A percentile compares a stretch with the other conserved stretches of the same genome.
Conservation (phyloP, 1,140 invertebrate genomes). For the Onthophagus taurus region DNA sequence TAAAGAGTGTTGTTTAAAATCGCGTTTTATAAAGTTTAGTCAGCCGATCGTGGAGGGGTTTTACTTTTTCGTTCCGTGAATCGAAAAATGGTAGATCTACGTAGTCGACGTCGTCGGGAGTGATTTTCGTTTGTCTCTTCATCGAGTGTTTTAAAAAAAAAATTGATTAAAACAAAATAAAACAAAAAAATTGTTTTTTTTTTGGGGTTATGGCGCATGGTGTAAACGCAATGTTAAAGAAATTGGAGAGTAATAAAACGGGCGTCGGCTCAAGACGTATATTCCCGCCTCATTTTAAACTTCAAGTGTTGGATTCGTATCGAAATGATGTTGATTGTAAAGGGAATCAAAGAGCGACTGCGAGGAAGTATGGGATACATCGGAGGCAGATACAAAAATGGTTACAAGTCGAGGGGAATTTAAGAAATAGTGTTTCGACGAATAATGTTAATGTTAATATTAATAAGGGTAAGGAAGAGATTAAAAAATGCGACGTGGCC, state of each 20-base stretch:
- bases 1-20: not conserved
- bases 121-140: conserved; percentile 4
- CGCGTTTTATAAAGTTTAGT: conserved; percentile 31
- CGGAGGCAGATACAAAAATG: conserved; percentile 81
- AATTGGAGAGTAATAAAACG: conserved; percentile 39
- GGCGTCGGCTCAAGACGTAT: conserved; percentile 67
- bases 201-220: conserved; percentile 46
- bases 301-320: conserved; percentile 77
- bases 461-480: too few relatives aligned
- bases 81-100: conserved; percentile 38
- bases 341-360: conserved; percentile 75
- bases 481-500: conserved; percentile 23
- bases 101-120: conserved; percentile 11
- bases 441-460: too few relatives aligned
- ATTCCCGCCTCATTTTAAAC: conserved; percentile 75
- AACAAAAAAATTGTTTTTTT: conserved; percentile 25
- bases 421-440: conserved; percentile 62
- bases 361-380: conserved; percentile 78
- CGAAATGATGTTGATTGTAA: conserved; percentile 71
- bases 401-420: conserved; percentile 68
- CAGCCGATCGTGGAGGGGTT: conserved; percentile 33
- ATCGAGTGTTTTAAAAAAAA: conserved; percentile 17
- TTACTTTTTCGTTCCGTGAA: conserved; percentile 37
- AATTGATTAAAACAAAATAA: too few relatives aligned
- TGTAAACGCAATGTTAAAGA: conserved; percentile 43